These are phyloP conservation scores for Falco punctatus DNA, from an alignment of 2,113 vertebrate species.

Conservation along the genomic window DNA sequence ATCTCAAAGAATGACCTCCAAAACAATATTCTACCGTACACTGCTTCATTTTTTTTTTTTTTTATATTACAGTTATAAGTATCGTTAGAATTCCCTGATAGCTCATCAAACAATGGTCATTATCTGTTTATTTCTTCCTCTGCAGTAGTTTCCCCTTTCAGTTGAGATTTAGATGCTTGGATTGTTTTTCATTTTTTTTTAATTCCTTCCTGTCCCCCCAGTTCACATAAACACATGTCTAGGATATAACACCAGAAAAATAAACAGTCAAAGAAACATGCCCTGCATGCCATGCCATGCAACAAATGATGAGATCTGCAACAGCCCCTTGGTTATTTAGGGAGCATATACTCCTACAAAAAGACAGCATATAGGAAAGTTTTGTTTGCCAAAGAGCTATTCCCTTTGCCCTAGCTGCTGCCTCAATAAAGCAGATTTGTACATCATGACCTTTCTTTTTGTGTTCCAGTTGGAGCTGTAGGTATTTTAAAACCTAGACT, in stretches of 20 bases:
- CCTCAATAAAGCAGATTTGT: background rate
- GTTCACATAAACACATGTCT: background rate
- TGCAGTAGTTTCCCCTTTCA: background rate
- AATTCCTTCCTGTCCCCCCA: background rate
- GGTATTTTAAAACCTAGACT: background rate
- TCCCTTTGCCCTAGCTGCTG: background rate
- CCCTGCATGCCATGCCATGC: background rate
- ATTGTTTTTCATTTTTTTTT: background rate
- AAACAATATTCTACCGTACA: background rate
- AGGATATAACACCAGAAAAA: background rate
- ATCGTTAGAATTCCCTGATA: background rate
- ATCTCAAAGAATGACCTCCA: background rate
- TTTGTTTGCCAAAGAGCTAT: background rate
- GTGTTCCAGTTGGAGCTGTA: background rate
- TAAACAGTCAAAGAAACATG: background rate
- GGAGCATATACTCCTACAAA: background rate
- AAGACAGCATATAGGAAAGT: background rate
- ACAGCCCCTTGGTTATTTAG: background rate
- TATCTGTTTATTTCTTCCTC: background rate
- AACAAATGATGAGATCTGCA: background rate
- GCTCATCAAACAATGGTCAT: background rate
- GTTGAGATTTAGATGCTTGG: background rate
- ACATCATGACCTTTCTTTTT: background rate
- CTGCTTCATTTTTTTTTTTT: background rate
- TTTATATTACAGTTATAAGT: background rate